Evolutionary conservation across 1,140 invertebrate genomes (phyloP).

Genomic region (Drosophila kikkawai): DNA sequence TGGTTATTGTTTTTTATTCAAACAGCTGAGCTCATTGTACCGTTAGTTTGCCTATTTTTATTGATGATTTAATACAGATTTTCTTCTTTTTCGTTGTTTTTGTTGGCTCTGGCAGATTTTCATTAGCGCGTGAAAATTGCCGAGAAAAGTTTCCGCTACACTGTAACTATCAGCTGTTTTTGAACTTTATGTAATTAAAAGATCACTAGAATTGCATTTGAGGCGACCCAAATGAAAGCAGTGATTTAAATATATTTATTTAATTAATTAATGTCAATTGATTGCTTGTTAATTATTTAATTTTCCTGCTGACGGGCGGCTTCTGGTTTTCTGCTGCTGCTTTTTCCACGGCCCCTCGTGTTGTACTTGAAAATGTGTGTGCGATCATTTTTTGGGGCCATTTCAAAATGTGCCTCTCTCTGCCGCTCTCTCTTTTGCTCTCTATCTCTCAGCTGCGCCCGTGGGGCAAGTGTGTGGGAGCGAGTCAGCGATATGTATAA

Average conservation of each 20-base stretch:
- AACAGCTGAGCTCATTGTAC: slow-evolving; percentile 71
- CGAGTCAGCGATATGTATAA: slow-evolving; percentile 3
- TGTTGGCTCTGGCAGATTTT: slow-evolving; percentile 51
- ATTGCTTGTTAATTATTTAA: slow-evolving; percentile 46
- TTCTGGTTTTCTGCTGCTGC: slow-evolving; percentile 47
- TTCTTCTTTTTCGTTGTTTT: slow-evolving; percentile 5
- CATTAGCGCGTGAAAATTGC: slow-evolving; percentile 64
- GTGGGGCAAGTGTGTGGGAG: slow-evolving; percentile 19
- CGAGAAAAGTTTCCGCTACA: slow-evolving; percentile 43
- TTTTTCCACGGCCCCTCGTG: slow-evolving; percentile 65
- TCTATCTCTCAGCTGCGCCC: slow-evolving; percentile 38
- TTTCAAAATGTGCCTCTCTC: slow-evolving; percentile 25
- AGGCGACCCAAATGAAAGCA: slow-evolving; percentile 71
- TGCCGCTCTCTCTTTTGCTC: slow-evolving; percentile 12
- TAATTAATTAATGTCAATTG: slow-evolving; percentile 43
- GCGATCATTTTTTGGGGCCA: slow-evolving; percentile 62
- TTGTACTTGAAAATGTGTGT: slow-evolving; percentile 75
- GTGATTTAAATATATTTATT: slow-evolving; percentile 48
- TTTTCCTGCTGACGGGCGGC: slow-evolving; percentile 60
- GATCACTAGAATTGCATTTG: slow-evolving; percentile 74
- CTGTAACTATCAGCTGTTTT: slow-evolving; percentile 28
- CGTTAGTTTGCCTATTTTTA: slow-evolving; percentile 74
- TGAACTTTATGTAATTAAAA: slow-evolving; percentile 67
- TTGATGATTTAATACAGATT: slow-evolving; percentile 76
- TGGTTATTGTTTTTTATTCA: slow-evolving; percentile 24